Conservation (phyloP, 2,113 vertebrate species). For the Procapra przewalskii region DNA sequence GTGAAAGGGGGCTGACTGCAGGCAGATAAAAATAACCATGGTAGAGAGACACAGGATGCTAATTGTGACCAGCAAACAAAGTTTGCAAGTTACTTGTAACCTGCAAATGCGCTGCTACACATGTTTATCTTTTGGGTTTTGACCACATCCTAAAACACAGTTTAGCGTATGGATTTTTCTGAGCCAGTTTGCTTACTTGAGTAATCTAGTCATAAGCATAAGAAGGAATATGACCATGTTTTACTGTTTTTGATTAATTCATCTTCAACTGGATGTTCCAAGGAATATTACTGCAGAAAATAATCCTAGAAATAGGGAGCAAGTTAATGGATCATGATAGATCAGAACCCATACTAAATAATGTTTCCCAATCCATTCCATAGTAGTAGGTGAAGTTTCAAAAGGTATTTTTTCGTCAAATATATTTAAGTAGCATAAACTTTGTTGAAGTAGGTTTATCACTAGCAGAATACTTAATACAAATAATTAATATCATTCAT, state of each 20-base stretch:
- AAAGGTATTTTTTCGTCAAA: neutral
- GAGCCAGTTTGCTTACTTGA: neutral
- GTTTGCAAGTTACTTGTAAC: neutral
- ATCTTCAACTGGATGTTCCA: neutral
- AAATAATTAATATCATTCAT: neutral
- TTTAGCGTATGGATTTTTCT: neutral
- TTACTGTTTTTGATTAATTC: slow-evolving; percentile 2
- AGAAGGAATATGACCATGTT: neutral
- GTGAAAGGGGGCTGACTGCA: neutral
- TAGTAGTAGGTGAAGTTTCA: neutral
- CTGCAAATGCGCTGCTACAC: neutral
- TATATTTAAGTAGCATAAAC: neutral
- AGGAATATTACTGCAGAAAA: neutral
- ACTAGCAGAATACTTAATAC: neutral
- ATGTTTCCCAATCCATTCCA: neutral
- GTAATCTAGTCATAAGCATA: neutral
- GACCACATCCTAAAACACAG: slow-evolving; percentile 68
- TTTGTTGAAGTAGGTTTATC: neutral
- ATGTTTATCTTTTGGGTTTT: neutral
- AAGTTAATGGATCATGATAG: neutral
- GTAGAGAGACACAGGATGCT: slow-evolving; percentile 53
- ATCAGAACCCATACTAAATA: neutral
- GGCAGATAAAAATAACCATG: slow-evolving; percentile 51
- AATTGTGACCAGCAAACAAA: slow-evolving; percentile 44
- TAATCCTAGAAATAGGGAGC: neutral